phyloP scores from a whole-genome alignment of 1,140 invertebrate genomes.

The Tetragonula clypearis region DNA sequence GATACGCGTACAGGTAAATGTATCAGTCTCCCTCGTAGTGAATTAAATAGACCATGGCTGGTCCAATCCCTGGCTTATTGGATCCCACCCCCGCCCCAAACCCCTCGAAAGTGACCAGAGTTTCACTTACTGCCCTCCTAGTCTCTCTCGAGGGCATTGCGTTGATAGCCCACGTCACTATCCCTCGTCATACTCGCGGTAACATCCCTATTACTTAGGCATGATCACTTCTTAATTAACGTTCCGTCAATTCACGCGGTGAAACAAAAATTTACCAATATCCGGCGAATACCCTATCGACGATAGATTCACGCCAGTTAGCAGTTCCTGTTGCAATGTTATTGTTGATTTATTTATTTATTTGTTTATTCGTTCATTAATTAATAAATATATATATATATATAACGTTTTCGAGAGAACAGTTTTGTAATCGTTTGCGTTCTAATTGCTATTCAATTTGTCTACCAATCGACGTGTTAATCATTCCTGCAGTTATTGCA shows the following conservation, averaged over 20 bases:
- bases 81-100: conserved; percentile 50
- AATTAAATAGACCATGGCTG: conserved; percentile 69
- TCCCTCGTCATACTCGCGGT: conserved; percentile 5
- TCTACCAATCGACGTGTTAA: too few relatives aligned
- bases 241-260: neutral
- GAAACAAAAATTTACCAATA: neutral
- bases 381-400: too few relatives aligned
- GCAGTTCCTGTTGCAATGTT: too few relatives aligned
- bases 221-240: conserved; percentile 13
- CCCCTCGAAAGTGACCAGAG: conserved; percentile 66
- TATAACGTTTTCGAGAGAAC: too few relatives aligned
- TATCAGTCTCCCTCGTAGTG: conserved; percentile 54
- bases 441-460: too few relatives aligned
- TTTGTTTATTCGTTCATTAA: too few relatives aligned
- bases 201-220: conserved; percentile 15
- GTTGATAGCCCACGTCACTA: conserved; percentile 32
- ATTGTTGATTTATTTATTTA: too few relatives aligned
- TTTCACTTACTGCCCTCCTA: conserved; percentile 66
- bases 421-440: too few relatives aligned
- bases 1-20: conserved; percentile 47
- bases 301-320: too few relatives aligned
- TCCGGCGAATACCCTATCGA: neutral
- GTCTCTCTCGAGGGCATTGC: conserved; percentile 55
- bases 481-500: too few relatives aligned
- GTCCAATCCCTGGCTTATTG: conserved; percentile 68